A percentile compares a stretch with the other conserved stretches of the same genome.
phyloP scores from a whole-genome alignment of 2,797 vertebrate species.

The Anableps anableps region DNA sequence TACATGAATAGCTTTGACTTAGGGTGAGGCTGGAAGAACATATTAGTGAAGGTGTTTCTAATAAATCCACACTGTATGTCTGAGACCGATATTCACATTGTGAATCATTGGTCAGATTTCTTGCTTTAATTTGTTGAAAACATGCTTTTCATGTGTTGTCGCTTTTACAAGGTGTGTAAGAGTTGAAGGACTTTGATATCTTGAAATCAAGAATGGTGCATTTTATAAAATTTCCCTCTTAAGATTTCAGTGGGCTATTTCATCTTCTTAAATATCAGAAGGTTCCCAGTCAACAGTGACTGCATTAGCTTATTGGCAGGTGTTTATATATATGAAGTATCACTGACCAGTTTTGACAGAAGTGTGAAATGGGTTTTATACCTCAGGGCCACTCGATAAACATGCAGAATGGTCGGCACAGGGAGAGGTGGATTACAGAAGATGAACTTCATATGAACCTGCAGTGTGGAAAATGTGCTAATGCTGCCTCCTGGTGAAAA shows the following conservation, averaged over 20 bases:
- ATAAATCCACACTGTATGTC: neutral
- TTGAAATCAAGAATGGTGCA: neutral
- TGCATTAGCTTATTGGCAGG: neutral
- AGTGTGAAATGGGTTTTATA: neutral
- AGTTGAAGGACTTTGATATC: neutral
- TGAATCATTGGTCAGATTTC: neutral
- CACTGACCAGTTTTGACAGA: conserved; percentile 15
- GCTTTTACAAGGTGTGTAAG: neutral
- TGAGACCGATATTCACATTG: neutral
- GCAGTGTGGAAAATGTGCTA: conserved; percentile 23
- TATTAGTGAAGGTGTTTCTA: neutral
- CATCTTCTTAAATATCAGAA: neutral
- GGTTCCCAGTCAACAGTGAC: neutral
- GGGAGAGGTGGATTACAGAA: neutral
- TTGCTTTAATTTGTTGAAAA: neutral
- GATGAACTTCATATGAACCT: conserved; percentile 9
- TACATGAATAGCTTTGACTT: neutral
- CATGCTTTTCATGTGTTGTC: neutral
- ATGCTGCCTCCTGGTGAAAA: conserved; percentile 60
- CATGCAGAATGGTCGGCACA: neutral
- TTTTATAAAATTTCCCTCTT: neutral
- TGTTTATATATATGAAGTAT: neutral
- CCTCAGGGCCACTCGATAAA: conserved; percentile 15
- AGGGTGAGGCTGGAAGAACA: neutral
- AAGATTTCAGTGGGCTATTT: neutral